Percentiles rank a stretch among this genome's conserved stretches.
phyloP scores from a whole-genome alignment of 2,888 invertebrate genomes.

The Andrena fulva region DNA sequence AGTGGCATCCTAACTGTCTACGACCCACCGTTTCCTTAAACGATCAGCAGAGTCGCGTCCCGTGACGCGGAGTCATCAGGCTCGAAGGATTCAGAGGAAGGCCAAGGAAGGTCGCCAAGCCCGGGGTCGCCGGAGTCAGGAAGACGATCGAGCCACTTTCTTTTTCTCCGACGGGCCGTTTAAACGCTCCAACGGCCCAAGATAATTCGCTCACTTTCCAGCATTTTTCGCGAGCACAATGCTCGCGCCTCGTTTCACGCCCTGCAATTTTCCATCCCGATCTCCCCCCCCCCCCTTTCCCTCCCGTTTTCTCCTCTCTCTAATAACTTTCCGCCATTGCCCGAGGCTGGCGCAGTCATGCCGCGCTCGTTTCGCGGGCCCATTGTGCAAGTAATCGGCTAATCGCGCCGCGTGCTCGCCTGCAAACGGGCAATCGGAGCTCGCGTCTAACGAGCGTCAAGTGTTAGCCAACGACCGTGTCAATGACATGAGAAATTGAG shows the following conservation, averaged over 20 bases:
- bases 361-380: neutral
- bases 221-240: neutral
- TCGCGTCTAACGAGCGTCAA: too few species aligned
- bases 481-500: too few species aligned
- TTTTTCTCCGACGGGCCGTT: slow-evolving; percentile 23
- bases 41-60: neutral
- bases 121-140: slow-evolving; percentile 2
- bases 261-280: neutral
- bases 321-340: neutral
- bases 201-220: slow-evolving; percentile 27
- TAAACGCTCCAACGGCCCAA: neutral
- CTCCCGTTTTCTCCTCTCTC: neutral
- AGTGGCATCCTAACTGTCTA: neutral
- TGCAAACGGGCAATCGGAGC: too few species aligned
- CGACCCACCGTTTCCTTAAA: neutral
- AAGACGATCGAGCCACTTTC: slow-evolving; percentile 29
- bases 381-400: too few species aligned
- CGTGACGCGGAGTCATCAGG: neutral
- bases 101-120: slow-evolving; percentile 34
- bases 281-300: too few species aligned
- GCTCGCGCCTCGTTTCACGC: neutral
- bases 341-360: neutral
- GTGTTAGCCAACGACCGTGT: too few species aligned
- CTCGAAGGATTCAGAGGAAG: neutral
- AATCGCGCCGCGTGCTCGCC: too few species aligned